phyloP scores from a whole-genome alignment of 2,797 vertebrate genomes.

The Amazona ochrocephala region DNA sequence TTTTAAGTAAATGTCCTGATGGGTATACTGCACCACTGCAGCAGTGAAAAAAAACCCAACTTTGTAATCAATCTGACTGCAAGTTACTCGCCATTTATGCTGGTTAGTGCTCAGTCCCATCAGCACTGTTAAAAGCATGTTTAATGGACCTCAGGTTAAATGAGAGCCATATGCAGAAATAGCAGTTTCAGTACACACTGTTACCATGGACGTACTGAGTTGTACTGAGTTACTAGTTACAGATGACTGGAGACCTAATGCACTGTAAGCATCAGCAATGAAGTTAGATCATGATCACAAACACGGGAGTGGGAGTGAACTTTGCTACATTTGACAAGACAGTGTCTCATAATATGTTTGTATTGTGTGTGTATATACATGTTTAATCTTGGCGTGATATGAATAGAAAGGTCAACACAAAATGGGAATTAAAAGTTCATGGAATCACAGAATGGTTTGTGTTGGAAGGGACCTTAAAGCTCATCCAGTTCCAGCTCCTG shows the following conservation, averaged over 20 bases:
- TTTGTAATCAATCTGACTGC: not conserved
- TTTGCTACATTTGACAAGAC: not conserved
- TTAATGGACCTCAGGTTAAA: not conserved
- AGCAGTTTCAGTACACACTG: not conserved
- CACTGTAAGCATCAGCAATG: not conserved
- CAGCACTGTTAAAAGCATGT: not conserved
- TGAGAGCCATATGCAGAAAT: not conserved
- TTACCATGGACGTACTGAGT: slow-evolving; percentile 6
- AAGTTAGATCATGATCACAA: not conserved
- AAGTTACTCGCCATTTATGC: not conserved
- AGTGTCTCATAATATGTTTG: not conserved
- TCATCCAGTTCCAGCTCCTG: not conserved
- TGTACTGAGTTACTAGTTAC: not conserved
- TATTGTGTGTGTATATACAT: not conserved
- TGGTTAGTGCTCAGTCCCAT: not conserved
- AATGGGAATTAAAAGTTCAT: not conserved
- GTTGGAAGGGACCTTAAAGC: not conserved
- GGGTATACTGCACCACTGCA: not conserved
- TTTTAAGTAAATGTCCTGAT: not conserved
- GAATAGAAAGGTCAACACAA: not conserved
- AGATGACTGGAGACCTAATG: not conserved
- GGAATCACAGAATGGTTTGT: not conserved
- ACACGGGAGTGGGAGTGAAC: not conserved
- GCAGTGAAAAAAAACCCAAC: not conserved
- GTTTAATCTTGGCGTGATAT: not conserved